Evolutionary conservation across 2,113 vertebrate species (phyloP).

Genomic region (Cheirogaleus medius): DNA sequence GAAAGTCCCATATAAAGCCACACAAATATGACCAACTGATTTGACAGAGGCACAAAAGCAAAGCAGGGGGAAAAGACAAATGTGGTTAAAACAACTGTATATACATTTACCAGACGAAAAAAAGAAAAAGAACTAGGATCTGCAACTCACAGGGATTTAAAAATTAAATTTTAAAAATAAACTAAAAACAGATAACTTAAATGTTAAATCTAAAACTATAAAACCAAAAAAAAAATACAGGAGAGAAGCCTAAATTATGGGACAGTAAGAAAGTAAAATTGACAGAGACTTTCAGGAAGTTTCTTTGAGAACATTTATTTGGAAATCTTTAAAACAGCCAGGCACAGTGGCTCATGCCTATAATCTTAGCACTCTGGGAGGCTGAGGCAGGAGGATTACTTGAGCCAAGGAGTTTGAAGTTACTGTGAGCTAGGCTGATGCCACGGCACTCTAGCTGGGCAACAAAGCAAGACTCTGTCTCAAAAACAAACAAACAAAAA

Average conservation of each 20-base stretch:
- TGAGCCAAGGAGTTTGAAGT: too few relatives aligned
- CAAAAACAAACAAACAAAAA: too few relatives aligned
- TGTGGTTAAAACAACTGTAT: neutral
- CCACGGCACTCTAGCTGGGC: too few relatives aligned
- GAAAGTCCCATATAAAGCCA: neutral
- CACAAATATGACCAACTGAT: neutral
- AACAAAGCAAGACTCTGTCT: too few relatives aligned
- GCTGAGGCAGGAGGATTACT: too few relatives aligned
- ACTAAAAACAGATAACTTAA: neutral
- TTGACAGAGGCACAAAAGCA: neutral
- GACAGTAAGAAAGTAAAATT: neutral
- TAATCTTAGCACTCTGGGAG: too few relatives aligned
- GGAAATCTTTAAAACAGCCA: neutral
- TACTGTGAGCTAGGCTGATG: too few relatives aligned
- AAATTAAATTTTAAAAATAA: neutral
- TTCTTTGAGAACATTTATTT: neutral
- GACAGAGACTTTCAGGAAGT: neutral
- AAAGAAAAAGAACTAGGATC: neutral
- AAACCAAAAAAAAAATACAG: neutral
- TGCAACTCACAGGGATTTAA: neutral
- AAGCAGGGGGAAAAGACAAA: neutral
- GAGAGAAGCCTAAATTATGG: neutral
- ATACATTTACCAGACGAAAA: neutral
- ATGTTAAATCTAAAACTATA: neutral
- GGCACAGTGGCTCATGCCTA: too few relatives aligned